Conservation (phyloP, 2,797 vertebrate genomes). For the Schizopygopsis pylzovi region DNA sequence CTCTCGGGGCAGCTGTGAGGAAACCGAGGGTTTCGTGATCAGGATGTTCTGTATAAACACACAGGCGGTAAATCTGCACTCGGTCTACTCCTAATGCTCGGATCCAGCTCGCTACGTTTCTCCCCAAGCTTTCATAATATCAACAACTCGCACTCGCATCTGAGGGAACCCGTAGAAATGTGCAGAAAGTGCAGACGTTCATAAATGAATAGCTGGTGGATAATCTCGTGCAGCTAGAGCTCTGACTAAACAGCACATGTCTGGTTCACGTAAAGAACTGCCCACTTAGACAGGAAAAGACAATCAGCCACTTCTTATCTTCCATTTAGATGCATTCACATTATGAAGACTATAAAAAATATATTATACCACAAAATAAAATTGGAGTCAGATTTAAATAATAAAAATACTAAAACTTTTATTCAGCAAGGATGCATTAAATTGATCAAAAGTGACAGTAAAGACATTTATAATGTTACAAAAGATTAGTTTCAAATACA, state of each 20-base stretch:
- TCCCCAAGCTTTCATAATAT: slow-evolving; percentile 13
- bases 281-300: not conserved
- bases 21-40: slow-evolving; percentile 32
- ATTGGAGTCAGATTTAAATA: no score
- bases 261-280: not conserved
- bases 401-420: no score
- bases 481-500: not conserved
- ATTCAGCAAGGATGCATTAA: not conserved
- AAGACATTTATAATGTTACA: not conserved
- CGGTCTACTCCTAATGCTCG: not conserved
- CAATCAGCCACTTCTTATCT: not conserved
- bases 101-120: slow-evolving; percentile 8
- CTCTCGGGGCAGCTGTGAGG: slow-evolving; percentile 22
- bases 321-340: not conserved
- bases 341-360: not conserved
- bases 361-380: not conserved
- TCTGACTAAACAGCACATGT: not conserved
- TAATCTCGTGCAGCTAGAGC: not conserved
- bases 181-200: slow-evolving; percentile 40
- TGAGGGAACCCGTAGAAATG: slow-evolving; percentile 33
- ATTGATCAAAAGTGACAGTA: not conserved
- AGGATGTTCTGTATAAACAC: slow-evolving; percentile 45
- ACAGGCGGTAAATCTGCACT: slow-evolving; percentile 28
- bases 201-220: slow-evolving; percentile 12
- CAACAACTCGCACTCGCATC: slow-evolving; percentile 23